Conservation (phyloP, 1,140 invertebrate genomes). For the Cylas formicarius region DNA sequence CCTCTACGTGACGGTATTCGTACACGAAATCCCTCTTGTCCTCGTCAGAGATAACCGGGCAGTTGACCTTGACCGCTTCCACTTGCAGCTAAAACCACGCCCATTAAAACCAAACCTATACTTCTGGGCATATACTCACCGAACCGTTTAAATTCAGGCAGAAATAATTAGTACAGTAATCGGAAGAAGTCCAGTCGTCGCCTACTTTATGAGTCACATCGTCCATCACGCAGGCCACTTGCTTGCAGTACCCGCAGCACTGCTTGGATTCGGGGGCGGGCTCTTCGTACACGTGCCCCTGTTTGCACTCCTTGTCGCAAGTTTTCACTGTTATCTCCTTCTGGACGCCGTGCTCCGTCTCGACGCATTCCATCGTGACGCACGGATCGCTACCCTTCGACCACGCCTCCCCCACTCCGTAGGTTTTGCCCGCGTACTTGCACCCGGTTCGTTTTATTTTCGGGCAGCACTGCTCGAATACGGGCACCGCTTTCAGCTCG, state of each 20-base stretch:
- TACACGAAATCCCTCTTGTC: slow-evolving; percentile 31
- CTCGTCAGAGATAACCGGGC: slow-evolving; percentile 29
- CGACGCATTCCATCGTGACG: slow-evolving; percentile 46
- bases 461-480: slow-evolving; percentile 57
- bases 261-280: slow-evolving; percentile 36
- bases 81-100: slow-evolving; percentile 31
- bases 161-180: slow-evolving; percentile 52
- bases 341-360: slow-evolving; percentile 40
- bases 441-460: slow-evolving; percentile 51
- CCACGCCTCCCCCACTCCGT: slow-evolving; percentile 52
- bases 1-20: slow-evolving; percentile 25
- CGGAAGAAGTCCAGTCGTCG: slow-evolving; percentile 50
- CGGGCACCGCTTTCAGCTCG: slow-evolving; percentile 45
- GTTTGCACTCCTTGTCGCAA: slow-evolving; percentile 25
- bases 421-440: slow-evolving; percentile 44
- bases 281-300: slow-evolving; percentile 43
- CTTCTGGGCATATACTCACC: slow-evolving; percentile 40
- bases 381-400: slow-evolving; percentile 48
- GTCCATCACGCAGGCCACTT: slow-evolving; percentile 53
- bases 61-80: slow-evolving; percentile 25
- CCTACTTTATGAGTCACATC: slow-evolving; percentile 46
- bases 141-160: slow-evolving; percentile 49
- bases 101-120: not conserved
- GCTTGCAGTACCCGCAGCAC: slow-evolving; percentile 61
- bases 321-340: slow-evolving; percentile 40